Percentiles rank a stretch among this genome's conserved stretches.
Evolutionary conservation across 2,113 vertebrate species (phyloP).

Genomic region (Oplegnathus fasciatus): DNA sequence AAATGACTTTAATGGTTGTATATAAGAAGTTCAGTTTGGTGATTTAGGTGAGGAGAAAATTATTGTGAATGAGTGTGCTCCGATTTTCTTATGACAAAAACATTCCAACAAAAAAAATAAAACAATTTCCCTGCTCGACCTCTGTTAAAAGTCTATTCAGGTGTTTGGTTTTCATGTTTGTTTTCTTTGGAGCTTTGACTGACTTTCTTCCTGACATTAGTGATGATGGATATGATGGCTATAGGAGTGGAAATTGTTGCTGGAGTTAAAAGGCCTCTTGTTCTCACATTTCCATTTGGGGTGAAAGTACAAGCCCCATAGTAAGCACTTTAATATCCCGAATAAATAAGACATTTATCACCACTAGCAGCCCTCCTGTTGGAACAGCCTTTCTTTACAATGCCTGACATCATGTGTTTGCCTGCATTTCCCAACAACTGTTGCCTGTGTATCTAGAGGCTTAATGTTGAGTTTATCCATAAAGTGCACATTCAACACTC

Average conservation of each 20-base stretch:
- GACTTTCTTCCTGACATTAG: conserved; percentile 60
- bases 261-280: conserved; percentile 55
- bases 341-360: conserved; percentile 77
- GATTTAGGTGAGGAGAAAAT: background rate
- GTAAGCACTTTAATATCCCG: conserved; percentile 71
- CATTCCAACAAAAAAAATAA: background rate
- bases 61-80: no score
- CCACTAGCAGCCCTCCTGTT: conserved; percentile 78
- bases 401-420: conserved; percentile 84
- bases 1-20: background rate
- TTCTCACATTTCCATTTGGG: conserved; percentile 63
- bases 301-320: conserved; percentile 76
- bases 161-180: conserved; percentile 50
- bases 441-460: conserved; percentile 72
- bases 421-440: conserved; percentile 74
- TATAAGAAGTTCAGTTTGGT: background rate
- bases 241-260: conserved; percentile 43
- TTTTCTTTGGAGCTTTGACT: conserved; percentile 60
- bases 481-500: conserved; percentile 74
- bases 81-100: background rate
- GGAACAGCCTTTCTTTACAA: conserved; percentile 78
- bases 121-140: background rate
- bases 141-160: conserved; percentile 6
- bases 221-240: conserved; percentile 59
- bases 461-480: conserved; percentile 72